Conservation (phyloP, 2,888 invertebrate genomes). For the Trichacis sp. region DNA sequence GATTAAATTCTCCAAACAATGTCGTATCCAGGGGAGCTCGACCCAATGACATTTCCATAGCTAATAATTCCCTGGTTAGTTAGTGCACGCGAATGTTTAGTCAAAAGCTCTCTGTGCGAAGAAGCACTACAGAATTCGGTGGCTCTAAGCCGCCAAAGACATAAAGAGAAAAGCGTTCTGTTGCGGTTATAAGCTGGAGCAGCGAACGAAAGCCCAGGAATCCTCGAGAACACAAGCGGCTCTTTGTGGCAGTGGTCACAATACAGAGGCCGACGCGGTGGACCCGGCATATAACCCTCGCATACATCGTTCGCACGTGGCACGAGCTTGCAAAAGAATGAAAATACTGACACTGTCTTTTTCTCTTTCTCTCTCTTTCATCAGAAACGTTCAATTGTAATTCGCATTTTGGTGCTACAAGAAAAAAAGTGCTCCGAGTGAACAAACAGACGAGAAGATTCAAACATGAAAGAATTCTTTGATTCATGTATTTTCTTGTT, state of each 20-base stretch:
- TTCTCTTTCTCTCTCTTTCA: too few relatives aligned
- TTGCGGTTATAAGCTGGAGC: conserved; percentile 37
- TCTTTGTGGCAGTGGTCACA: conserved; percentile 31
- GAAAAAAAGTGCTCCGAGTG: too few relatives aligned
- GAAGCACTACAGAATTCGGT: conserved; percentile 26
- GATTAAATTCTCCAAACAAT: too few relatives aligned
- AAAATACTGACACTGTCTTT: too few relatives aligned
- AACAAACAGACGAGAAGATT: too few relatives aligned
- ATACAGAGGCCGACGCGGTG: conserved; percentile 17
- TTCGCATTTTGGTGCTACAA: too few relatives aligned
- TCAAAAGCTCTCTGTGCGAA: conserved; percentile 20
- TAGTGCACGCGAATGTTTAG: conserved; percentile 4
- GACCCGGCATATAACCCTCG: background rate
- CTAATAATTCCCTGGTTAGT: conserved; percentile 11
- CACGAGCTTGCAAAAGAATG: too few relatives aligned
- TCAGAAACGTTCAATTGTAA: too few relatives aligned
- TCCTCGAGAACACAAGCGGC: conserved; percentile 33
- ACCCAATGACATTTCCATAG: background rate
- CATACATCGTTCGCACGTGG: background rate
- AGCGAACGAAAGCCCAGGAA: conserved; percentile 24
- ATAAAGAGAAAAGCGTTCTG: conserved; percentile 39
- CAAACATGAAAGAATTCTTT: too few relatives aligned
- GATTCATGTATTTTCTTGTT: too few relatives aligned
- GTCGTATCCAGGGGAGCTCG: too few relatives aligned
- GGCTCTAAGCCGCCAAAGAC: conserved; percentile 25